Conservation (phyloP, 2,797 vertebrate species). For the Myotis daubentonii region DNA sequence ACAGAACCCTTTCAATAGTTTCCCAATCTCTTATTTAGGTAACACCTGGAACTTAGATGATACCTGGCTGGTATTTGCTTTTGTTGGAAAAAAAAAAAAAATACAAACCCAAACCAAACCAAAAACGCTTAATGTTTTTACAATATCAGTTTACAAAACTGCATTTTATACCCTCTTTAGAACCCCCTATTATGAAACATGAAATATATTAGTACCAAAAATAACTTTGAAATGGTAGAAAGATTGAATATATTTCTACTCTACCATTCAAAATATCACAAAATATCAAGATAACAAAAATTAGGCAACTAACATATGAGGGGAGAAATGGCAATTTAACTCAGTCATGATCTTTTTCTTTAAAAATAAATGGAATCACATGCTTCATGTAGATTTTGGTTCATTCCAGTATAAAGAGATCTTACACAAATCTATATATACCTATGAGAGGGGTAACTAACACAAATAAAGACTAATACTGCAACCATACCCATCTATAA, state of each 20-base stretch:
- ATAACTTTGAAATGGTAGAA: slow-evolving; percentile 25
- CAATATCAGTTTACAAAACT: slow-evolving; percentile 36
- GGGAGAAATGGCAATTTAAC: slow-evolving; percentile 26
- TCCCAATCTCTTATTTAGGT: slow-evolving; percentile 15
- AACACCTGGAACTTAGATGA: neutral
- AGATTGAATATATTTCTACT: slow-evolving; percentile 19
- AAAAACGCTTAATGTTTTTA: slow-evolving; percentile 46
- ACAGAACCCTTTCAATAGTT: neutral
- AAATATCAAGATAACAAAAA: slow-evolving; percentile 61
- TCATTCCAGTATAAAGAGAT: neutral
- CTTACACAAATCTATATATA: slow-evolving; percentile 6
- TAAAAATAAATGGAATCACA: slow-evolving; percentile 39
- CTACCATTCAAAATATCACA: slow-evolving; percentile 17
- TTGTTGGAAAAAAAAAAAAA: slow-evolving; percentile 14
- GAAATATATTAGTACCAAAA: slow-evolving; percentile 21
- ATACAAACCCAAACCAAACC: neutral
- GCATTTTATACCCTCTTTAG: neutral
- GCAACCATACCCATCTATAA: neutral
- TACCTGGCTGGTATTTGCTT: neutral
- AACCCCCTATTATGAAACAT: slow-evolving; percentile 36
- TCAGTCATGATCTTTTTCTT: slow-evolving; percentile 23
- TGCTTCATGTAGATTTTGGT: neutral
- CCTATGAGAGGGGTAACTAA: neutral
- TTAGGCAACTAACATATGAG: neutral
- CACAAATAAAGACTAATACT: slow-evolving; percentile 11